Conservation (phyloP, 2,113 vertebrate species). For the Melanocharis versteri region DNA sequence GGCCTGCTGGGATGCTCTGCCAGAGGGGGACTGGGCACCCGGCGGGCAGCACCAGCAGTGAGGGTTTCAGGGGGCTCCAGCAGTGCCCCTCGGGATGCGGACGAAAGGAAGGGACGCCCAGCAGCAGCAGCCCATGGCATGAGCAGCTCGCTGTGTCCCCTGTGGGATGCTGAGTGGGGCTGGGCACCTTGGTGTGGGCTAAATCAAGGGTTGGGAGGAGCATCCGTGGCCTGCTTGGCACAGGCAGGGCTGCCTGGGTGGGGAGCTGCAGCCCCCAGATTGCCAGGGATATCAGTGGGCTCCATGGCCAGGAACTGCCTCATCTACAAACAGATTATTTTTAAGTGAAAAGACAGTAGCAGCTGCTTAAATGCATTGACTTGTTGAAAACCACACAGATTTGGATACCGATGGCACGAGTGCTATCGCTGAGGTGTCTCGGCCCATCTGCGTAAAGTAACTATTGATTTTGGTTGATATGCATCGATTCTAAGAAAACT, state of each 20-base stretch:
- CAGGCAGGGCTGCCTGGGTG: neutral
- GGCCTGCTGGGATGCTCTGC: neutral
- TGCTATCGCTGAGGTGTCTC: constrained; percentile 61
- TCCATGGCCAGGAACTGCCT: neutral
- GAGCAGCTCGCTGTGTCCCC: rapidly evolving
- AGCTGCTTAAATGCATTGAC: constrained; percentile 63
- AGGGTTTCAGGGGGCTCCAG: neutral
- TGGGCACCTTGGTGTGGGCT: rapidly evolving
- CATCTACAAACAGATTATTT: constrained; percentile 53
- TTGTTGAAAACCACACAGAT: constrained; percentile 57
- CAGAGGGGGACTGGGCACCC: neutral
- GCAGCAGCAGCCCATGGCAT: rapidly evolving
- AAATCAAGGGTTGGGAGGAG: neutral
- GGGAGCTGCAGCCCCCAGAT: neutral
- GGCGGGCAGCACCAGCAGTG: neutral
- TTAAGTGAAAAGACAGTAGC: constrained; percentile 55
- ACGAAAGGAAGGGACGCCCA: neutral
- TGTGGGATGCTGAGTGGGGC: rapidly evolving
- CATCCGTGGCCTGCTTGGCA: rapidly evolving
- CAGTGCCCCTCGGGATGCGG: rapidly evolving
- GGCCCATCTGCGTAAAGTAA: constrained; percentile 64
- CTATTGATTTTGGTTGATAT: constrained; percentile 78
- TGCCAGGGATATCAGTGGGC: neutral
- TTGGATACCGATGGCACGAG: constrained; percentile 55
- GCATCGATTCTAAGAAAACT: constrained; percentile 76